Conservation (phyloP, 1,140 invertebrate genomes). For the Heliothis subflexa region DNA sequence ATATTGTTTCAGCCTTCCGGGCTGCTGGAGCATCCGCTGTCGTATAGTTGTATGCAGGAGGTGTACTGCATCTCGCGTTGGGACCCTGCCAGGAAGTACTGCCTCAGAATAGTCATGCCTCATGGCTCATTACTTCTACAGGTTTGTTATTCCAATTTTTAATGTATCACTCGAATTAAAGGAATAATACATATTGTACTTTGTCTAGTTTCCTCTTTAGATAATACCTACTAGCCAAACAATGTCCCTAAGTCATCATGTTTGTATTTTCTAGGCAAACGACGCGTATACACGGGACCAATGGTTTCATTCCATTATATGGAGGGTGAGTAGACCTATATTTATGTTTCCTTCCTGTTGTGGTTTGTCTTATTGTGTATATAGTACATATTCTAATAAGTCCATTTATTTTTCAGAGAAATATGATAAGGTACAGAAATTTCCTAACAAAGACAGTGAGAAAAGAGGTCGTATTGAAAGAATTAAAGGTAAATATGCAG, state of each 20-base stretch:
- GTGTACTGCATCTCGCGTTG: constrained; percentile 92
- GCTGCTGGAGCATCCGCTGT: constrained; percentile 90
- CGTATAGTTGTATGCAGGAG: constrained; percentile 92
- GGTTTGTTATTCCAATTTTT: constrained; percentile 55
- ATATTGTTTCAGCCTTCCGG: constrained; percentile 89
- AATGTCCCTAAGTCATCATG: not conserved
- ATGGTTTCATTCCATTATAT: constrained; percentile 94
- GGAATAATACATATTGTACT: not conserved
- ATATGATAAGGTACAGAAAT: constrained; percentile 92
- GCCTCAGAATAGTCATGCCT: constrained; percentile 91
- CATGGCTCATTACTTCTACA: constrained; percentile 93
- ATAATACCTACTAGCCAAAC: not conserved
- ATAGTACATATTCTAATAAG: constrained; percentile 45
- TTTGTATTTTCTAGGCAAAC: constrained; percentile 86
- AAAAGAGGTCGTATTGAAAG: constrained; percentile 93
- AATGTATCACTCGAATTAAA: not conserved
- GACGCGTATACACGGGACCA: constrained; percentile 94
- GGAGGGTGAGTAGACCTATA: constrained; percentile 90
- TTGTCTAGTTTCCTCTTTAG: not conserved
- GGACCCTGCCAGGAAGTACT: constrained; percentile 93
- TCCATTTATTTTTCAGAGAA: constrained; percentile 88
- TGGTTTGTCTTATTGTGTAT: constrained; percentile 40
- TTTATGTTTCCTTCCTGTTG: constrained; percentile 44
- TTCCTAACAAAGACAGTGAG: constrained; percentile 89
- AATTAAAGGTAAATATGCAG: constrained; percentile 88